A percentile compares a stretch with the other conserved stretches of the same genome.
phyloP scores from a whole-genome alignment of 2,888 invertebrate species.

The Timandra comae region DNA sequence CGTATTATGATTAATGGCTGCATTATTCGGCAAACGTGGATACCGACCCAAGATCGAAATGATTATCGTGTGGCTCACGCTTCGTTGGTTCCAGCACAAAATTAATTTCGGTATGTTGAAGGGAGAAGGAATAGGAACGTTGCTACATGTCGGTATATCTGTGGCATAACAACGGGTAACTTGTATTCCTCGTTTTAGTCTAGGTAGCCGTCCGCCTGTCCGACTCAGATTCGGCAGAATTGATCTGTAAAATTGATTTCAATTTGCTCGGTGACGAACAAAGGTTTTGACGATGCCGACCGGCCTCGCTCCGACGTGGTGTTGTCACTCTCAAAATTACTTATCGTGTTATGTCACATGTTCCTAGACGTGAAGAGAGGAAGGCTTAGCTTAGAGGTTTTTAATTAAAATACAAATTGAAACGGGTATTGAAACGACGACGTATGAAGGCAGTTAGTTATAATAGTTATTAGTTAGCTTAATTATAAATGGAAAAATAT shows the following conservation, averaged over 20 bases:
- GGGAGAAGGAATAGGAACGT: slow-evolving; percentile 9
- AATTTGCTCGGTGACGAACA: slow-evolving; percentile 40
- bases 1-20: slow-evolving; percentile 49
- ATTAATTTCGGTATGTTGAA: slow-evolving; percentile 54
- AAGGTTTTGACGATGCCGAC: slow-evolving; percentile 24
- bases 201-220: slow-evolving; percentile 35
- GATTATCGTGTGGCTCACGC: slow-evolving; percentile 59
- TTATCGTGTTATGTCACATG: not conserved
- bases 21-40: slow-evolving; percentile 44
- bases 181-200: slow-evolving; percentile 49
- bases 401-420: too few relatives aligned
- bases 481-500: too few relatives aligned
- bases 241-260: slow-evolving; percentile 60
- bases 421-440: too few relatives aligned
- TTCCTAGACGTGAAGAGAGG: not conserved
- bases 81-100: slow-evolving; percentile 59
- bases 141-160: not conserved
- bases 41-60: slow-evolving; percentile 49
- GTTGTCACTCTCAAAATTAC: slow-evolving; percentile 2
- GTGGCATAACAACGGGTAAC: slow-evolving; percentile 25
- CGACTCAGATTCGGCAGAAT: slow-evolving; percentile 34
- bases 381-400: too few relatives aligned
- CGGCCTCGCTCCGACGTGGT: slow-evolving; percentile 7
- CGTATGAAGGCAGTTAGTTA: too few relatives aligned
- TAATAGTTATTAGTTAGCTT: too few relatives aligned